A percentile compares a stretch with the other conserved stretches of the same genome.
phyloP scores from a whole-genome alignment of 2,888 invertebrate genomes.

The Apoda limacodes region DNA sequence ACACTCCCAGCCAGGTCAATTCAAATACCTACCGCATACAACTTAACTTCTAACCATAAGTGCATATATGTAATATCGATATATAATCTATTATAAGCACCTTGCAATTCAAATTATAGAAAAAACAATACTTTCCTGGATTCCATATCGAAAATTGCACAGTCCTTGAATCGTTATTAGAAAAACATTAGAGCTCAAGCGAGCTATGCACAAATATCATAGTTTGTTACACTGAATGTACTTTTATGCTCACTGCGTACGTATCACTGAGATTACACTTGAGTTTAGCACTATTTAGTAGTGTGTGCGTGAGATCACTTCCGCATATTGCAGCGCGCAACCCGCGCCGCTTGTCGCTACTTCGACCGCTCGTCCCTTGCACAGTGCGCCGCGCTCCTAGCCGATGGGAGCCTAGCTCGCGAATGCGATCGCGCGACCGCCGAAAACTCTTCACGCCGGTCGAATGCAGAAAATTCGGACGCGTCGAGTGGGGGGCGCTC shows the following conservation, averaged over 20 bases:
- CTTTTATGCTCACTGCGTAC: slow-evolving; percentile 45
- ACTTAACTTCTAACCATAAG: too few species aligned
- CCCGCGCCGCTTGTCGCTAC: slow-evolving; percentile 28
- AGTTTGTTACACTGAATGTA: slow-evolving; percentile 58
- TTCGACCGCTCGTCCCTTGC: slow-evolving; percentile 33
- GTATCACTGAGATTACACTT: slow-evolving; percentile 50
- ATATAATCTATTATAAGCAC: too few species aligned
- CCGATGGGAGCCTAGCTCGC: slow-evolving; percentile 61
- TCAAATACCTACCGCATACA: too few species aligned
- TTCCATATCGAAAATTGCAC: slow-evolving; percentile 58
- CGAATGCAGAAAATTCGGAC: slow-evolving; percentile 69
- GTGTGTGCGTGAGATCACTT: slow-evolving; percentile 52
- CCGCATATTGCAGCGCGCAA: slow-evolving; percentile 61
- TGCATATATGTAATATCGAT: too few species aligned
- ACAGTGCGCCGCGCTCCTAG: slow-evolving; percentile 49
- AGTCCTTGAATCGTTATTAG: slow-evolving; percentile 52
- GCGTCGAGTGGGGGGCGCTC: slow-evolving; percentile 66
- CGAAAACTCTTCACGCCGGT: slow-evolving; percentile 62
- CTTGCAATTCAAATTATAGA: slow-evolving; percentile 6
- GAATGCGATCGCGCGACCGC: slow-evolving; percentile 64
- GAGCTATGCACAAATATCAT: slow-evolving; percentile 58
- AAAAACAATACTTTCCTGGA: slow-evolving; percentile 64
- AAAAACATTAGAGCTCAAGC: slow-evolving; percentile 51
- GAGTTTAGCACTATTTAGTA: slow-evolving; percentile 34
- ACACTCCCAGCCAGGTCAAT: not conserved